These are phyloP conservation scores for Erebia ligea DNA, from an alignment of 2,888 invertebrate species.

Conservation along the genomic window DNA sequence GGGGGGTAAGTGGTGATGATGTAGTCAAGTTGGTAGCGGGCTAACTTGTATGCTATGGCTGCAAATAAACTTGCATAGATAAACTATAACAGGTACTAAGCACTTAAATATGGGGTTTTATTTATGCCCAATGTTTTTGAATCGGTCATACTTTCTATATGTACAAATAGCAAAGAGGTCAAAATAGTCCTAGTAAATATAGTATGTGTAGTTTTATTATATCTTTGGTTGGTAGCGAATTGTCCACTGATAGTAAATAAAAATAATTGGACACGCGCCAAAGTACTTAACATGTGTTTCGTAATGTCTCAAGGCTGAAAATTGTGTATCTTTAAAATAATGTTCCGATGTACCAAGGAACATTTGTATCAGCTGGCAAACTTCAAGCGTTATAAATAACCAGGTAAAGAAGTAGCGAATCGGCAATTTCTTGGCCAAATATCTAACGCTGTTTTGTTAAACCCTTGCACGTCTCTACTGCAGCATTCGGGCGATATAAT, in stretches of 20 bases:
- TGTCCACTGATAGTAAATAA: constrained; percentile 12
- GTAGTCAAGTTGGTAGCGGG: no score
- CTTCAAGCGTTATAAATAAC: not conserved
- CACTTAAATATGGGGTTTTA: no score
- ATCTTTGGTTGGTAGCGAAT: constrained; percentile 2
- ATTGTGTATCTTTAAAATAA: not conserved
- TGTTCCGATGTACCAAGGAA: not conserved
- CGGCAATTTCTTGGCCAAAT: not conserved
- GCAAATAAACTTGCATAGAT: no score
- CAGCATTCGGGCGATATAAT: constrained; percentile 74
- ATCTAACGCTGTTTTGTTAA: constrained; percentile 2
- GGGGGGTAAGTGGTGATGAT: no score
- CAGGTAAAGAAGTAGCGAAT: not conserved
- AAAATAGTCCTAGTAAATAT: no score
- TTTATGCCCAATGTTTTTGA: no score
- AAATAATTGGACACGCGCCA: constrained; percentile 17
- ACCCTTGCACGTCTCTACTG: constrained; percentile 40
- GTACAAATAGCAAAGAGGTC: no score
- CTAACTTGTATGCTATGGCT: no score
- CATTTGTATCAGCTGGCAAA: not conserved
- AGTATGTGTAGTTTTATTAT: no score
- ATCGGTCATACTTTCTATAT: no score
- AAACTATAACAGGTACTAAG: no score
- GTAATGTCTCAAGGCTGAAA: constrained; percentile 16
- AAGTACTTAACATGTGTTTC: constrained; percentile 9